A percentile compares a stretch with the other conserved stretches of the same genome.
Evolutionary conservation across 1,140 invertebrate genomes (phyloP).

Genomic region (Arctopsyche grandis): DNA sequence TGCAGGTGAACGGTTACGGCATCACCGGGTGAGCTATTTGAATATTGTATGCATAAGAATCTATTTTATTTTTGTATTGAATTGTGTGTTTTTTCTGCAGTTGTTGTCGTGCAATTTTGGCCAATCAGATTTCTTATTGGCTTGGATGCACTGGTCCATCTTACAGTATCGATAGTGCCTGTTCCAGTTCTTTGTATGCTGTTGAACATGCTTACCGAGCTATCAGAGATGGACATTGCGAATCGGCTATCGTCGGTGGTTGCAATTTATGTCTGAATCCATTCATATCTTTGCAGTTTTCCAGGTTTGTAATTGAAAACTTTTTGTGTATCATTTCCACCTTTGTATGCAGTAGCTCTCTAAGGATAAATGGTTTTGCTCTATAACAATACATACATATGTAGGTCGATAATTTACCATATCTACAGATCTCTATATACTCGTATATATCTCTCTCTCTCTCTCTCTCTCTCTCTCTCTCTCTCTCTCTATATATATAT

Average conservation of each 20-base stretch:
- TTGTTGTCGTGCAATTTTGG: slow-evolving; percentile 90
- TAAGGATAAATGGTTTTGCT: too few relatives aligned
- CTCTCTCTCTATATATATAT: too few relatives aligned
- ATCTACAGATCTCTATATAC: too few relatives aligned
- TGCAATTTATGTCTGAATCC: slow-evolving; percentile 87
- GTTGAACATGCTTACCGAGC: slow-evolving; percentile 84
- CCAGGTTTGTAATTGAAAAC: slow-evolving; percentile 64
- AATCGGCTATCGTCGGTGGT: slow-evolving; percentile 87
- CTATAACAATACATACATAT: too few relatives aligned
- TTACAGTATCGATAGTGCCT: slow-evolving; percentile 88
- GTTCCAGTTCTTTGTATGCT: slow-evolving; percentile 89
- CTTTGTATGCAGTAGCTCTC: neutral
- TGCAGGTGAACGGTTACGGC: slow-evolving; percentile 69
- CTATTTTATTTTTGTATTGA: neutral
- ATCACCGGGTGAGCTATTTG: slow-evolving; percentile 75
- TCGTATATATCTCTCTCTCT: too few relatives aligned
- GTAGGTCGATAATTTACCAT: too few relatives aligned
- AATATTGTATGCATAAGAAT: neutral
- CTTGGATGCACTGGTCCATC: slow-evolving; percentile 78
- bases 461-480: too few relatives aligned
- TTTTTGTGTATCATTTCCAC: too few relatives aligned
- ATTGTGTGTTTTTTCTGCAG: slow-evolving; percentile 56
- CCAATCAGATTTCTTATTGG: slow-evolving; percentile 86
- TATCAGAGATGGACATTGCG: slow-evolving; percentile 81
- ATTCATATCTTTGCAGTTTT: slow-evolving; percentile 85